Percentiles rank a stretch among this genome's conserved stretches.
phyloP scores from a whole-genome alignment of 2,888 invertebrate species.

The Drosophila trichaetosa region DNA sequence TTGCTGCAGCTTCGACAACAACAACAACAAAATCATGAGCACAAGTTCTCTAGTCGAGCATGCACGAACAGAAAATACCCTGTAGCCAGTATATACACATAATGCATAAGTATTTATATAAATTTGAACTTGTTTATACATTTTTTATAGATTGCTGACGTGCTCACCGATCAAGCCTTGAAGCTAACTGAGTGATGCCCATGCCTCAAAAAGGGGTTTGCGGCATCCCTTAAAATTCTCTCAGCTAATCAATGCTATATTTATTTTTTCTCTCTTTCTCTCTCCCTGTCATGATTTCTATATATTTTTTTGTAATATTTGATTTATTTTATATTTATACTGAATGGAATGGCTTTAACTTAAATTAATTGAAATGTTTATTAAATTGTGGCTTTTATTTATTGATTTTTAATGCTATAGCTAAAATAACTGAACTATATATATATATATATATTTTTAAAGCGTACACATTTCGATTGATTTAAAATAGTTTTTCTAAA shows the following conservation, averaged over 20 bases:
- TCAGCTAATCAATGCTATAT: not conserved
- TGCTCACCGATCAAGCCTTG: not conserved
- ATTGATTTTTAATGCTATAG: not conserved
- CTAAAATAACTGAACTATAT: not conserved
- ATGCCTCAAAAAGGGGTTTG: accelerated
- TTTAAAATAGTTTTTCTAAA: not conserved
- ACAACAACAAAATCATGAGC: conserved; percentile 50
- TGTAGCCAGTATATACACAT: not conserved
- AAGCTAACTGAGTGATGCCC: accelerated
- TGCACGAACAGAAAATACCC: not conserved
- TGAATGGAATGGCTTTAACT: not conserved
- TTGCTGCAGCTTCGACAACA: conserved; percentile 38
- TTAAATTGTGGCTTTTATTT: not conserved
- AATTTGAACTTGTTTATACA: too few relatives aligned
- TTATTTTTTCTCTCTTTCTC: not conserved
- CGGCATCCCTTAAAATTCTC: not conserved
- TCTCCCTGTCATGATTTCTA: not conserved
- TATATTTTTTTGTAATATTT: too few relatives aligned
- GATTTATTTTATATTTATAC: not conserved
- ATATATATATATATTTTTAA: not conserved
- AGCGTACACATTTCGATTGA: not conserved
- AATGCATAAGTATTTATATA: not conserved
- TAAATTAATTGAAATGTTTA: not conserved
- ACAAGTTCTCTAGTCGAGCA: not conserved
- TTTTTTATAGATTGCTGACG: not conserved